Percentiles rank a stretch among this genome's conserved stretches.
Evolutionary conservation across 2,888 invertebrate genomes (phyloP).

Genomic region (Rotaria magnacalcarata): DNA sequence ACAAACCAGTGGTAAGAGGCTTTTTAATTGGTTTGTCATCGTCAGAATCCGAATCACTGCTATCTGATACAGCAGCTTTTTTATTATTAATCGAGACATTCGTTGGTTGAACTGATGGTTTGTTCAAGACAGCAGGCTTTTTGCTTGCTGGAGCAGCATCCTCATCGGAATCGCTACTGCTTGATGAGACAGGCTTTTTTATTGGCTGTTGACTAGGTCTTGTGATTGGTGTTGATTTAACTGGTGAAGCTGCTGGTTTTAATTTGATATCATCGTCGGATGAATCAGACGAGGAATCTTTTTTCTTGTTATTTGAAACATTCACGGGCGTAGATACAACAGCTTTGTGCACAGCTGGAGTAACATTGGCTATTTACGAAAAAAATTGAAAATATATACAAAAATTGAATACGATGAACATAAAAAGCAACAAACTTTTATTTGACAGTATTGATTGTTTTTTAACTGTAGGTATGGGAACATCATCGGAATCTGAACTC

Average conservation of each 20-base stretch:
- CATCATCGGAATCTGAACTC: too few relatives aligned
- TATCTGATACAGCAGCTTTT: not conserved
- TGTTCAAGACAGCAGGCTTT: not conserved
- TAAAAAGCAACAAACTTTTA: too few relatives aligned
- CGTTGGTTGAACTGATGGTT: not conserved
- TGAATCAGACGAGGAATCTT: not conserved
- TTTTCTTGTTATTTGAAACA: not conserved
- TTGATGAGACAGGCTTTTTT: constrained; percentile 35
- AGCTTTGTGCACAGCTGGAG: too few relatives aligned
- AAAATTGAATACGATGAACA: too few relatives aligned
- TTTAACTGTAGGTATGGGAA: too few relatives aligned
- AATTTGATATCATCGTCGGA: too few relatives aligned
- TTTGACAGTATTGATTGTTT: too few relatives aligned
- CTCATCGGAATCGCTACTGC: constrained; percentile 19
- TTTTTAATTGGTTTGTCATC: not conserved
- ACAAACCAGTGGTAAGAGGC: not conserved
- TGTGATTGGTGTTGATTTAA: not conserved
- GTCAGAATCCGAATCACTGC: not conserved
- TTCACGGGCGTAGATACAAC: too few relatives aligned
- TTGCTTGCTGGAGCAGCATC: not conserved
- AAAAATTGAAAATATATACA: too few relatives aligned
- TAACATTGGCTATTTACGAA: too few relatives aligned
- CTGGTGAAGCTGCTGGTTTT: not conserved
- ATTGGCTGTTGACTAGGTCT: not conserved
- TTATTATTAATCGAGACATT: not conserved